Evolutionary conservation across 2,888 invertebrate genomes (phyloP).

Genomic region (Ecdyonurus torrentis): DNA sequence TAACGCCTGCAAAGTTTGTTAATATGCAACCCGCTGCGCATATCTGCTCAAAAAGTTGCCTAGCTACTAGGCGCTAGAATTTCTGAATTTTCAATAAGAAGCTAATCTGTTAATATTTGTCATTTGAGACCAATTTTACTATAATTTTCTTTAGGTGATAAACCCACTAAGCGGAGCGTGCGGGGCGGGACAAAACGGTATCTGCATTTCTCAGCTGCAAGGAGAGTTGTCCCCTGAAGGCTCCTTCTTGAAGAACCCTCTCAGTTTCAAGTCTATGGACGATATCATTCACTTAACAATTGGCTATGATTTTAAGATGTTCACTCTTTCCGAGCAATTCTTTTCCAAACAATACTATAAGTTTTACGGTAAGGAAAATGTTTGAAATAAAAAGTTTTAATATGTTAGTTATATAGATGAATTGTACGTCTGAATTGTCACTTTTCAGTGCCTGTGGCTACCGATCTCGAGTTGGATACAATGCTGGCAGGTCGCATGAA

Average conservation of each 20-base stretch:
- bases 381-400: too few relatives aligned
- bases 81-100: too few relatives aligned
- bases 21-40: background rate
- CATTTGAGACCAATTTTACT: too few relatives aligned
- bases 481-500: conserved; percentile 11
- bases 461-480: background rate
- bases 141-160: conserved; percentile 9
- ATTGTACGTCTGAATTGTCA: too few relatives aligned
- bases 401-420: too few relatives aligned
- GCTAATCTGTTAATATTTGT: too few relatives aligned
- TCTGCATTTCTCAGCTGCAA: conserved; percentile 9
- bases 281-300: conserved; percentile 9
- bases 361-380: conserved; percentile 1
- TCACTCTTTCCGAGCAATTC: background rate
- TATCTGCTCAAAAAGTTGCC: background rate
- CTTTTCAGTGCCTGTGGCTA: background rate
- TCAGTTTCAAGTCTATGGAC: background rate
- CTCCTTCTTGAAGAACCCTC: conserved; percentile 1
- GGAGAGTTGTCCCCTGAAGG: background rate
- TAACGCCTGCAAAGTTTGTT: background rate
- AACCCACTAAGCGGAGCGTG: conserved; percentile 11
- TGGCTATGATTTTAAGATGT: conserved; percentile 11
- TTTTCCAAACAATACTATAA: background rate
- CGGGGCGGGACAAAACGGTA: conserved; percentile 1
- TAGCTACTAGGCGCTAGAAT: background rate